Conservation (phyloP, 2,888 invertebrate species). For the Dastarcus helophoroides region DNA sequence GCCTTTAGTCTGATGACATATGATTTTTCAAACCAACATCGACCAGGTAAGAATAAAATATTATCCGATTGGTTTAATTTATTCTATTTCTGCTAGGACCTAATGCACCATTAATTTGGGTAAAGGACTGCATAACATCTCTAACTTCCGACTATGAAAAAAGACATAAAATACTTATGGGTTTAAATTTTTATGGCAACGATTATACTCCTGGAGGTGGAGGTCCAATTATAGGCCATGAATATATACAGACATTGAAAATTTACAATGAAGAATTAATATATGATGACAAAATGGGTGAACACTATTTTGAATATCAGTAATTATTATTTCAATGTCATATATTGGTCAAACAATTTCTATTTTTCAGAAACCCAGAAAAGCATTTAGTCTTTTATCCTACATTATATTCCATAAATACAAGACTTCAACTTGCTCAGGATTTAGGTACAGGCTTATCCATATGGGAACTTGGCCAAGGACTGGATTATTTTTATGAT, state of each 20-base stretch:
- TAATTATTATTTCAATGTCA: constrained; percentile 36
- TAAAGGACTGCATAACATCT: constrained; percentile 60
- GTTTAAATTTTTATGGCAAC: constrained; percentile 90
- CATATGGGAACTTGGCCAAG: constrained; percentile 96
- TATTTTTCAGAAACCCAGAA: constrained; percentile 39
- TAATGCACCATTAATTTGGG: constrained; percentile 81
- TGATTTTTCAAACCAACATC: constrained; percentile 74
- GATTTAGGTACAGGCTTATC: constrained; percentile 76
- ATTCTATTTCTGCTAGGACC: constrained; percentile 47
- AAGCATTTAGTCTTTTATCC: constrained; percentile 80
- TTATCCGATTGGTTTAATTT: neutral
- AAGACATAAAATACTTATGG: constrained; percentile 70
- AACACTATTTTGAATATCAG: constrained; percentile 80
- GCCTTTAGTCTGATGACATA: constrained; percentile 96
- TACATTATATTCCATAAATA: constrained; percentile 72
- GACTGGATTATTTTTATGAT: constrained; percentile 90
- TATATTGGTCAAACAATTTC: neutral
- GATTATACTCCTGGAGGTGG: constrained; percentile 75
- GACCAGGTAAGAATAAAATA: constrained; percentile 48
- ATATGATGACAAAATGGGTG: constrained; percentile 67
- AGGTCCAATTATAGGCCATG: constrained; percentile 66
- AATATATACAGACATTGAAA: constrained; percentile 66
- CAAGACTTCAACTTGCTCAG: constrained; percentile 65
- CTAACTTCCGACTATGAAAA: constrained; percentile 54
- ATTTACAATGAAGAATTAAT: constrained; percentile 63